phyloP scores from a whole-genome alignment of 2,888 invertebrate species.

The Acronicta leporina region DNA sequence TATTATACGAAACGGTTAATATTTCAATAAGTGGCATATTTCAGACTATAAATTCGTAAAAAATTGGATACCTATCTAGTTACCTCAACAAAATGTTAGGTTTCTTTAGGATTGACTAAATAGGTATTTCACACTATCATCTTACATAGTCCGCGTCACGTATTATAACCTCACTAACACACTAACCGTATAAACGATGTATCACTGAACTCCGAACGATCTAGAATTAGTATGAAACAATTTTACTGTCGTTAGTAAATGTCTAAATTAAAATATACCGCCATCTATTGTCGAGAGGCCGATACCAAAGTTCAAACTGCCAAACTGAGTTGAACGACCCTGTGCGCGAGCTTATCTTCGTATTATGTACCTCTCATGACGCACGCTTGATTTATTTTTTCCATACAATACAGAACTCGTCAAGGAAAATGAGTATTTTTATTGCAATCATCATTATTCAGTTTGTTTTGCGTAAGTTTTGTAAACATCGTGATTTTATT shows the following conservation, averaged over 20 bases:
- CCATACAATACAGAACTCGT: slow-evolving; percentile 38
- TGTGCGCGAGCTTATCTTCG: slow-evolving; percentile 65
- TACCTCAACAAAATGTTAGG: not conserved
- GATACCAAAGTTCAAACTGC: slow-evolving; percentile 84
- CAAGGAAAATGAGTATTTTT: slow-evolving; percentile 54
- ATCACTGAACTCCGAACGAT: slow-evolving; percentile 41
- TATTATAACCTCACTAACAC: slow-evolving; percentile 34
- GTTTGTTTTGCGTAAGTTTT: slow-evolving; percentile 32
- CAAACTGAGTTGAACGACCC: slow-evolving; percentile 80
- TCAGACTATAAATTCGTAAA: not conserved
- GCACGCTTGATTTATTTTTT: slow-evolving; percentile 58
- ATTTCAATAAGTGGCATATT: no score
- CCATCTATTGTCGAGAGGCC: slow-evolving; percentile 69
- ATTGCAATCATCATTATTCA: slow-evolving; percentile 43
- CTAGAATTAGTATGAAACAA: slow-evolving; percentile 32
- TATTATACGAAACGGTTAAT: no score
- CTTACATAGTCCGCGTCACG: not conserved
- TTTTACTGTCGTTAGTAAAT: slow-evolving; percentile 19
- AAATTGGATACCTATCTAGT: not conserved
- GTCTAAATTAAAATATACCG: slow-evolving; percentile 24
- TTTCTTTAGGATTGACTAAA: not conserved
- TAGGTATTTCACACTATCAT: not conserved
- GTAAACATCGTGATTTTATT: slow-evolving; percentile 26
- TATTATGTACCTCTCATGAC: slow-evolving; percentile 59
- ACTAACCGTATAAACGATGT: slow-evolving; percentile 27